phyloP scores from a whole-genome alignment of 2,888 invertebrate species.

The Molanna angustata region DNA sequence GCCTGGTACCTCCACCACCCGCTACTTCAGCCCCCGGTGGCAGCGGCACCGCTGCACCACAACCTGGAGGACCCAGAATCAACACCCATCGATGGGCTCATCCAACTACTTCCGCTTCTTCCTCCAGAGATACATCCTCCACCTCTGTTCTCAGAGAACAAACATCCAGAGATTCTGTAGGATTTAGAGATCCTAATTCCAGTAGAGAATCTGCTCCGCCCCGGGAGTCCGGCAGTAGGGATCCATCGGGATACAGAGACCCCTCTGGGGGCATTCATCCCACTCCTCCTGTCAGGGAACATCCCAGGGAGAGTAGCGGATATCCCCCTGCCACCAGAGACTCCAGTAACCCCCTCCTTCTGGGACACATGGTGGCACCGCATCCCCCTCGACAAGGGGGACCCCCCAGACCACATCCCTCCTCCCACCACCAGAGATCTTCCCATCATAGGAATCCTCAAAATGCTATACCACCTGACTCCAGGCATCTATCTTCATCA shows the following conservation, averaged over 20 bases:
- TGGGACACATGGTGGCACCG: neutral
- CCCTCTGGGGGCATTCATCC: neutral
- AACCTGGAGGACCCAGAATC: conserved; percentile 33
- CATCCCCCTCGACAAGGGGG: neutral
- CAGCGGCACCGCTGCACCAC: too few species aligned
- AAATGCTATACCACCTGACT: neutral
- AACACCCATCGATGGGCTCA: conserved; percentile 45
- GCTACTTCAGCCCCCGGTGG: neutral
- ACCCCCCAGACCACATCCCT: neutral
- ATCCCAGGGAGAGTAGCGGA: neutral
- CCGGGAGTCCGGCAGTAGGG: conserved; percentile 37
- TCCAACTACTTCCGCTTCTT: conserved; percentile 1
- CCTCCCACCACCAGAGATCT: neutral
- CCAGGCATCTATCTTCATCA: neutral
- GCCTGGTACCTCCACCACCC: neutral
- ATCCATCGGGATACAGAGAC: neutral
- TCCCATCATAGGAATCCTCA: neutral
- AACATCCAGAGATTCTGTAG: conserved; percentile 35
- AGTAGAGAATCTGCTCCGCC: conserved; percentile 38
- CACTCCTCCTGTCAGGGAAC: neutral
- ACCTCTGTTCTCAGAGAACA: conserved; percentile 37
- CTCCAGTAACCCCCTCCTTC: neutral
- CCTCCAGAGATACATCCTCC: too few species aligned
- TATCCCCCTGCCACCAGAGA: neutral
- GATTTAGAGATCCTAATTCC: conserved; percentile 26